Percentiles rank a stretch among this genome's conserved stretches.
phyloP scores from a whole-genome alignment of 2,113 vertebrate species.

The Tylochromis polylepis region DNA sequence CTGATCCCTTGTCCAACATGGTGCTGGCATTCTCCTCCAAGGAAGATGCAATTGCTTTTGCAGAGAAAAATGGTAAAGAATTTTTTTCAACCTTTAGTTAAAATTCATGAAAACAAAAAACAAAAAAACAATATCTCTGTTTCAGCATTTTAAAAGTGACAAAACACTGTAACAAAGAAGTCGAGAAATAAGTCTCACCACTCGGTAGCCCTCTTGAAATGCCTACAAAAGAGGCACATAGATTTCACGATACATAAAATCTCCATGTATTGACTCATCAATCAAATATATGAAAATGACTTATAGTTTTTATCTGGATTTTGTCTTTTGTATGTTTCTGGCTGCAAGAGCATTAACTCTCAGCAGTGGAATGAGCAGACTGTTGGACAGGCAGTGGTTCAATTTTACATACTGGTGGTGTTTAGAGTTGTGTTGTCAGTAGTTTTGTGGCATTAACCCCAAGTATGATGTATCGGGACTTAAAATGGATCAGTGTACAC shows the following conservation, averaged over 20 bases:
- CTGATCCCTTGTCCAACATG: slow-evolving; percentile 93
- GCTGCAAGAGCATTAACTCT: neutral
- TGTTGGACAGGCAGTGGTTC: neutral
- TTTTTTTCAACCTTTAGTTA: neutral
- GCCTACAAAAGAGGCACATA: neutral
- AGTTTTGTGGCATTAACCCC: neutral
- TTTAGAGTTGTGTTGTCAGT: neutral
- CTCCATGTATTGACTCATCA: neutral
- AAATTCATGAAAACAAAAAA: too few species aligned
- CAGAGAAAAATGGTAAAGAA: slow-evolving; percentile 90
- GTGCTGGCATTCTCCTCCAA: slow-evolving; percentile 84
- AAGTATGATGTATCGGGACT: neutral
- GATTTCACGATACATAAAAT: neutral
- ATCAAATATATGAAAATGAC: neutral
- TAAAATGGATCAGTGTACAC: neutral
- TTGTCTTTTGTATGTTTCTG: neutral
- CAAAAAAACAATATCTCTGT: neutral
- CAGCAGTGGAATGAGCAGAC: neutral
- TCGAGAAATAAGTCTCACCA: neutral
- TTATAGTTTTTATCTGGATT: neutral
- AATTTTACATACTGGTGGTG: neutral
- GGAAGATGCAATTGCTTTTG: slow-evolving; percentile 92
- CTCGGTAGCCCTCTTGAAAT: neutral
- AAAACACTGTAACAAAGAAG: neutral
- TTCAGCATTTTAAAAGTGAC: neutral